Conservation (phyloP, 2,797 vertebrate species). For the Spatula versicolor region DNA sequence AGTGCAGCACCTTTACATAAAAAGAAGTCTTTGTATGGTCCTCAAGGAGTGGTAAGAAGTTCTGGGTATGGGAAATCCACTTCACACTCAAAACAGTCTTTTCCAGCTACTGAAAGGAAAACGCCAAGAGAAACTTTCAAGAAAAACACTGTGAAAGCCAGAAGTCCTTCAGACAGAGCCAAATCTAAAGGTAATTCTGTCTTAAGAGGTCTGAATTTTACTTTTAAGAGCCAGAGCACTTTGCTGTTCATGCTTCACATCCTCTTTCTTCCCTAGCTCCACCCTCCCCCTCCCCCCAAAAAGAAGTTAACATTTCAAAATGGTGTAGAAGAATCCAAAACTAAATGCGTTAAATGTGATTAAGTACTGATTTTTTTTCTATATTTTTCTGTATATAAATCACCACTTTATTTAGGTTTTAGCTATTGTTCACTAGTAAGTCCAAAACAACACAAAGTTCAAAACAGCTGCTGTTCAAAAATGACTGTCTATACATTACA, state of each 20-base stretch:
- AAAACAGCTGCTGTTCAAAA: background rate
- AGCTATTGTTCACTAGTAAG: background rate
- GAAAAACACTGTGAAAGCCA: constrained; percentile 61
- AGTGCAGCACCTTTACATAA: constrained; percentile 67
- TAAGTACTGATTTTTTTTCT: background rate
- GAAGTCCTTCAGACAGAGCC: constrained; percentile 57
- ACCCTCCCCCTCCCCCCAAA: no score
- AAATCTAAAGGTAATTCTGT: constrained; percentile 75
- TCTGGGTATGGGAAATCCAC: constrained; percentile 79
- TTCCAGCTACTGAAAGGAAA: constrained; percentile 71
- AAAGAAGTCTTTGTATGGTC: constrained; percentile 69
- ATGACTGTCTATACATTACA: background rate
- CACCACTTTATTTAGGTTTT: background rate
- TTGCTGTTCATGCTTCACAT: background rate
- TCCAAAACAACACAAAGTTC: background rate
- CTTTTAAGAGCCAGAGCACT: background rate
- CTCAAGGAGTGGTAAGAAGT: constrained; percentile 71
- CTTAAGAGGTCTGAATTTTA: background rate
- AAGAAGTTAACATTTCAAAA: background rate
- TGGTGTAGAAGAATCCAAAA: background rate
- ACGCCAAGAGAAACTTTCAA: constrained; percentile 64
- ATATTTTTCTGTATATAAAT: background rate
- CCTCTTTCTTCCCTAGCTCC: no score
- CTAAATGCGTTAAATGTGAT: background rate
- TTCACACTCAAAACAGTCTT: constrained; percentile 67